Evolutionary conservation across 2,113 vertebrate species (phyloP).

Genomic region (Psilopogon haemacephalus): DNA sequence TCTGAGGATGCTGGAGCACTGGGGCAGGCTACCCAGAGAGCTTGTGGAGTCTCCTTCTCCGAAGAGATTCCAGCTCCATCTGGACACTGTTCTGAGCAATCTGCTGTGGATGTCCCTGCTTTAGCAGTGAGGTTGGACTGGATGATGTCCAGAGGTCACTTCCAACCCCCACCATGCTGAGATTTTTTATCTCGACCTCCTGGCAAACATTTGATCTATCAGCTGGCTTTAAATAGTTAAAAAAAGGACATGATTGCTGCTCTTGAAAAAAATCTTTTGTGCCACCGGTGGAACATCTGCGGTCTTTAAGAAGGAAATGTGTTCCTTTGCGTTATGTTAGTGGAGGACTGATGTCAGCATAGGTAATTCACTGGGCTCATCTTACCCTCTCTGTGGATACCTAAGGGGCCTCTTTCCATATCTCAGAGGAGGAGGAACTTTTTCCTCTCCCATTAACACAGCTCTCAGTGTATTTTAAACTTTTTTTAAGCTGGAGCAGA

Average conservation of each 20-base stretch:
- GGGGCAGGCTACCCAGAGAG: no score
- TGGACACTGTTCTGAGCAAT: no score
- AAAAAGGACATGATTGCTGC: background rate
- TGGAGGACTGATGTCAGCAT: slow-evolving; percentile 39
- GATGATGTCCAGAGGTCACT: no score
- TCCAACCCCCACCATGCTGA: no score
- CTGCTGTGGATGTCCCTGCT: no score
- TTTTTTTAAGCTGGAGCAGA: background rate
- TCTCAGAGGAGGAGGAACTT: slow-evolving; percentile 8
- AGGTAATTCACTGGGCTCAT: background rate
- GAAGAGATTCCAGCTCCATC: no score
- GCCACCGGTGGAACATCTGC: background rate
- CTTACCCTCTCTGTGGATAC: background rate
- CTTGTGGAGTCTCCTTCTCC: no score
- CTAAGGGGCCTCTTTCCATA: background rate
- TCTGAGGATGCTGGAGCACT: no score
- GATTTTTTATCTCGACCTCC: background rate
- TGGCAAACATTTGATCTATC: background rate
- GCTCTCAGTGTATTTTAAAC: background rate
- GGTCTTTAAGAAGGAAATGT: background rate
- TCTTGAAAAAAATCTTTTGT: background rate
- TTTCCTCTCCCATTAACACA: slow-evolving; percentile 7
- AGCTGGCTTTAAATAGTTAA: background rate
- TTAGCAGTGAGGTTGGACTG: no score
- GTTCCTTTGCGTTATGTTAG: slow-evolving; percentile 13